Evolutionary conservation across 1,140 invertebrate genomes (phyloP), one percentile per base, ranked within the genome.

Genomic region (Lutraria rhynchaena): DNA sequence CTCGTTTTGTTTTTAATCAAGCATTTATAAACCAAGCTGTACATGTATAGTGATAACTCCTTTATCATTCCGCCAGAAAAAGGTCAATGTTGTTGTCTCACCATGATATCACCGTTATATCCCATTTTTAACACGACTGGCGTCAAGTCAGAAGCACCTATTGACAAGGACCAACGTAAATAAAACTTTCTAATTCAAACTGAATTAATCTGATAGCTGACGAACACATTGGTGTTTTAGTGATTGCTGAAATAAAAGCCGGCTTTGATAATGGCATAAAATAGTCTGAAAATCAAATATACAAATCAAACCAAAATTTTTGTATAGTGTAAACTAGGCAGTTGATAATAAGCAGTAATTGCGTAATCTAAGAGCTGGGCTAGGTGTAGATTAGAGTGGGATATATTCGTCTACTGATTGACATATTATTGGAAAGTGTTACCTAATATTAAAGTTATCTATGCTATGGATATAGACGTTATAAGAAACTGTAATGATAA

Each of bases 401-500:
- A 49, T 61, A 49, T 24, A 49, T 60, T 61, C 41, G 44, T 51
- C 1, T 24, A 7, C n/a, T 75, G 73, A 75, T 61, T 75, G 73
- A 29, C 73, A 75, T 57, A 63, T 41, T 61, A 51, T 74, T 60
- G 58, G 73, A 75, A 63, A 75, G 37, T 75, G 57, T 63, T 61
- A 75, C 55, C 41, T 46, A 61, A 75, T 61, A 49, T 13, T 24
- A 17, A 1, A 17, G 13, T 27, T 75, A 60, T 75, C 35, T 61
- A n/a, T n/a, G n/a, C n/a, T n/a, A n/a, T n/a, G n/a, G n/a, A 17
- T 29, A 9, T n/a, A 44, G 57, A 37, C 58, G 49, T 13, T 53
- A 55, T 61, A 49, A 51, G 37, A 44, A 17, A 75, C 58, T 31
- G 37, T 1, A 22, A 22, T 51, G 69, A 71, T 71, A 55, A 71